A percentile compares a stretch with the other conserved stretches of the same genome.
Conservation (phyloP, 2,113 vertebrate genomes). For the Harpagus bidentatus region DNA sequence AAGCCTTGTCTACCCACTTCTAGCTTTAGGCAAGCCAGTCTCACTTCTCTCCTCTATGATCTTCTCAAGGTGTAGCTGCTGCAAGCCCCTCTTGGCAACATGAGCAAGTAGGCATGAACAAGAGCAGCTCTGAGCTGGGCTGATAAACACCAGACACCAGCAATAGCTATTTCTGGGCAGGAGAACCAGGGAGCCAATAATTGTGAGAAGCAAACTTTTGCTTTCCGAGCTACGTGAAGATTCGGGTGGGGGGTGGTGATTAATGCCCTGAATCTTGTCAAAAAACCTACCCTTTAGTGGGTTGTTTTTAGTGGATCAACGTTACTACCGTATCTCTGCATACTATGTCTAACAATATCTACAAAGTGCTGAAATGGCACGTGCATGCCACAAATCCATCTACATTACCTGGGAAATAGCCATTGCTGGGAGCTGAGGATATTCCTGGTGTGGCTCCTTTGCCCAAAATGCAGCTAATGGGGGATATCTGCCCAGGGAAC, state of each 20-base stretch:
- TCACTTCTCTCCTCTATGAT: neutral
- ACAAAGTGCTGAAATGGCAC: neutral
- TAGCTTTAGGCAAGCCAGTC: neutral
- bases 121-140: neutral
- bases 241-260: fast-evolving
- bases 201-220: neutral
- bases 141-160: neutral
- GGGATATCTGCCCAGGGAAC: neutral
- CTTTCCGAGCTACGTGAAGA: neutral
- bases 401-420: neutral
- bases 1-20: neutral
- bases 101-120: neutral
- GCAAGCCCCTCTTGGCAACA: neutral
- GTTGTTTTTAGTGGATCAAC: neutral
- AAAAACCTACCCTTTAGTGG: neutral
- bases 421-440: neutral
- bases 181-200: neutral
- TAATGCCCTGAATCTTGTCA: neutral
- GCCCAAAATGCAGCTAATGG: neutral
- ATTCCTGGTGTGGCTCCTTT: neutral
- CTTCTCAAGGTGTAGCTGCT: neutral
- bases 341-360: neutral
- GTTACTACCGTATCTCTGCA: neutral
- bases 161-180: neutral
- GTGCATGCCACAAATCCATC: neutral